These are phyloP conservation scores for Dendrocincla tyrannina DNA, from an alignment of 2,797 vertebrate species.

Conservation along the genomic window DNA sequence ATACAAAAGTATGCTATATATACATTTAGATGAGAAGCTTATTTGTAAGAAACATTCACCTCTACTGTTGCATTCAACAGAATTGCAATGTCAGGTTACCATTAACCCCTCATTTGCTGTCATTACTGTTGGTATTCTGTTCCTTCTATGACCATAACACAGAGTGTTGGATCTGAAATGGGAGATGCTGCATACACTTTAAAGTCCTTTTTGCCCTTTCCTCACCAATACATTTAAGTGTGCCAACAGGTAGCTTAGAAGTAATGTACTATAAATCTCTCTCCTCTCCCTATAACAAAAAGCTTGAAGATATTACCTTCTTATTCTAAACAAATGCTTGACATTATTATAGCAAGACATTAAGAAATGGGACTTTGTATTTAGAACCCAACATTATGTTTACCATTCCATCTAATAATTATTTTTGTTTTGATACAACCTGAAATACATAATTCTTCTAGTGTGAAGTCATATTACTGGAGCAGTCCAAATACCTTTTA, in stretches of 20 bases:
- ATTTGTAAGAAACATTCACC: neutral
- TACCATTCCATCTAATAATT: neutral
- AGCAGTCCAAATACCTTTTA: neutral
- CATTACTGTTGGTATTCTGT: neutral
- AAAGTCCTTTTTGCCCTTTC: neutral
- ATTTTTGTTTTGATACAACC: neutral
- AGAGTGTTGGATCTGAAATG: neutral
- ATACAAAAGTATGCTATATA: neutral
- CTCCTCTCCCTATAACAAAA: neutral
- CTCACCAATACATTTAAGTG: neutral
- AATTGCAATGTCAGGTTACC: neutral
- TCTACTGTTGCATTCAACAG: neutral
- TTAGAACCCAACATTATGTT: neutral
- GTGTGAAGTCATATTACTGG: neutral
- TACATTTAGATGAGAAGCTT: neutral
- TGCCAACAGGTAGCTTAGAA: neutral
- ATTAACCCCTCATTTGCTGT: neutral
- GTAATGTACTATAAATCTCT: neutral
- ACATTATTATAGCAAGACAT: neutral
- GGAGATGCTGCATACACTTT: neutral
- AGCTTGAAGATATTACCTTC: neutral
- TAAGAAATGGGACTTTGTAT: neutral
- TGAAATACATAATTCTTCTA: neutral
- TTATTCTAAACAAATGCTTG: neutral
- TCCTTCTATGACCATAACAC: neutral